Conservation (phyloP, 1,140 invertebrate genomes). For the Drosophila albomicans region DNA sequence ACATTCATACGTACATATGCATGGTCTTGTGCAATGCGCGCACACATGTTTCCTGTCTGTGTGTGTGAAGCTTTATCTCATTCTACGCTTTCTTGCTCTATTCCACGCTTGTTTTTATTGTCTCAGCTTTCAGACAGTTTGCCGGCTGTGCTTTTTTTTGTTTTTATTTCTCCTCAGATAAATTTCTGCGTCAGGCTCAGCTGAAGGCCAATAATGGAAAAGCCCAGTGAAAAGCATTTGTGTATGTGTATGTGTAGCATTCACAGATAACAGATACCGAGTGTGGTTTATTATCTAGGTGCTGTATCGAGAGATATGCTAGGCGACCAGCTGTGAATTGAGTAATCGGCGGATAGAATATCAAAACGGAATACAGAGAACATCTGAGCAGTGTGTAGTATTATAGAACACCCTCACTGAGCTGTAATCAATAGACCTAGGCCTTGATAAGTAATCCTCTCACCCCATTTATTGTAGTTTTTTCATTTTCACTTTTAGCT, state of each 20-base stretch:
- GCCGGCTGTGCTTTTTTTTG: conserved; percentile 38
- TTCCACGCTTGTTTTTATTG: conserved; percentile 43
- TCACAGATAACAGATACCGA: conserved; percentile 16
- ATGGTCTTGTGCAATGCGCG: too few relatives aligned
- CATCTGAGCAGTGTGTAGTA: conserved; percentile 3
- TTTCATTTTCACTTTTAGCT: conserved; percentile 31
- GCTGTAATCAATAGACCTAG: conserved; percentile 44
- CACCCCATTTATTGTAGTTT: conserved; percentile 9
- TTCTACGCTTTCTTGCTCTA: conserved; percentile 36
- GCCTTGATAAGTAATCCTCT: conserved; percentile 40
- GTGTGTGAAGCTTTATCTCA: conserved; percentile 42
- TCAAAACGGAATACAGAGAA: conserved; percentile 13
- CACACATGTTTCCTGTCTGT: background rate
- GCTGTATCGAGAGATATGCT: conserved; percentile 1
- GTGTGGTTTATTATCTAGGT: conserved; percentile 15
- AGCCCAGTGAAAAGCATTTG: background rate
- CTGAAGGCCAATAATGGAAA: conserved; percentile 25
- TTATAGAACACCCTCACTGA: conserved; percentile 12
- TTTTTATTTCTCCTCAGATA: conserved; percentile 16
- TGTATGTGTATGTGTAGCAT: background rate
- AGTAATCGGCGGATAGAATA: conserved; percentile 16
- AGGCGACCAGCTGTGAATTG: background rate
- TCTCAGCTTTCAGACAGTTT: conserved; percentile 12
- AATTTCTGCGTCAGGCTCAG: conserved; percentile 16
- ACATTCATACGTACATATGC: background rate